A percentile compares a stretch with the other conserved stretches of the same genome.
phyloP scores from a whole-genome alignment of 2,888 invertebrate species.

The Philaethria dido region DNA sequence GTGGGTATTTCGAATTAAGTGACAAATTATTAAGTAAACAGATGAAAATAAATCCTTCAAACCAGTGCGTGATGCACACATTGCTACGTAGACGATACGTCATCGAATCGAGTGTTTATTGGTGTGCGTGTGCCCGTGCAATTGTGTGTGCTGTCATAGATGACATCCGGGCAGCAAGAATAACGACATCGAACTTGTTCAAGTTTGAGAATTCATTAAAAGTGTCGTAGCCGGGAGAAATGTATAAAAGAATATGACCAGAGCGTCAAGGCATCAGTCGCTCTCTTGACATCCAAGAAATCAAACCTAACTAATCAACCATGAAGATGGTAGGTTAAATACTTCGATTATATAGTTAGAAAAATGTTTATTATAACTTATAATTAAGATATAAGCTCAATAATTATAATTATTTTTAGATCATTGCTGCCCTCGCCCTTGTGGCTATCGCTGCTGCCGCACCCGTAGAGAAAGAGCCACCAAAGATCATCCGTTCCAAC shows the following conservation, averaged over 20 bases:
- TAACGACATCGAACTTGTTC: constrained; percentile 63
- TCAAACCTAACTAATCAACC: constrained; percentile 60
- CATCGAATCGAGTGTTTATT: constrained; percentile 3
- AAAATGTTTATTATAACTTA: neutral
- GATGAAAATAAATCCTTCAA: constrained; percentile 56
- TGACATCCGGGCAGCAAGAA: constrained; percentile 42
- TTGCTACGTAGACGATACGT: constrained; percentile 25
- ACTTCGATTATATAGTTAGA: neutral
- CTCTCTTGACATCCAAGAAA: constrained; percentile 63
- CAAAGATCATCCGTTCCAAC: constrained; percentile 56
- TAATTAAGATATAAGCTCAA: neutral
- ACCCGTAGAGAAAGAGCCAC: constrained; percentile 48
- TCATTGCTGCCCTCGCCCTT: constrained; percentile 63
- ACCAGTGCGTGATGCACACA: constrained; percentile 49
- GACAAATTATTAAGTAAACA: constrained; percentile 64
- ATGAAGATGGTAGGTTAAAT: constrained; percentile 74
- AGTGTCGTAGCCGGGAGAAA: constrained; percentile 60
- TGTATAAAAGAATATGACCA: constrained; percentile 76
- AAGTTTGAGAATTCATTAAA: constrained; percentile 72
- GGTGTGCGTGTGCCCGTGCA: constrained; percentile 36
- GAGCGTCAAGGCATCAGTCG: constrained; percentile 67
- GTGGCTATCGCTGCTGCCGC: constrained; percentile 62
- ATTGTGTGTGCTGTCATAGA: constrained; percentile 33
- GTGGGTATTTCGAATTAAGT: constrained; percentile 53
- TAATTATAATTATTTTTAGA: constrained; percentile 44